Base-by-base conservation (phyloP, 2,113 vertebrate species). In the Cottus gobio region DNA sequence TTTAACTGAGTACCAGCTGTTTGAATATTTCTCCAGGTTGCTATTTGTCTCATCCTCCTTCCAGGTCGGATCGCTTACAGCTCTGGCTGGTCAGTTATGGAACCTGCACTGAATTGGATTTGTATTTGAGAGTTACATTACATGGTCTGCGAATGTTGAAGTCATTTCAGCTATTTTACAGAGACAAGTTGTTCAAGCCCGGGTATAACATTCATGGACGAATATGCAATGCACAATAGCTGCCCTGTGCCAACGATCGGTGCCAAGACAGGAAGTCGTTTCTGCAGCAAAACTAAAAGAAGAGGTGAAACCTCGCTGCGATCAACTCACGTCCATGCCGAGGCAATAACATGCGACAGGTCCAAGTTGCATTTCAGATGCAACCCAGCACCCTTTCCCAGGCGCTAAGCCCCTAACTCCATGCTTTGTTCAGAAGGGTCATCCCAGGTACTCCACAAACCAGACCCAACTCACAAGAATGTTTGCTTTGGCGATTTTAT, bases 1-100 rank as follows among this genome's bases (percentile, higher is more conserved):
- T 72, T 69, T 72, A 74, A 54, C 60, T 26, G 63, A 66, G 54
- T 79, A 85, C 66, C 76, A 83, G 84, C 77, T 77, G 89, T 83
- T 87, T 84, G 63, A 75, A 39, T 79, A 34, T 71, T 77, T 78
- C 61, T 56, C 26, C 44, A 39, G 75, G 62, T 75, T 66, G 60
- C 7, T 71, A 4, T 75, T 80, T 79, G 62, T 79, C 58, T 85
- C 80, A 36, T 67, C 42, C 50, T 77, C 26, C 67, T 70, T 63
- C 4, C n/a, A 63, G 39, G 56, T 80, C 61, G 18, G 80, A 83
- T 87, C 78, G n/a, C 31, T 80, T 82, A 85, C 87, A 74, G 66
- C 67, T 56, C 79, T 79, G 85, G 16, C 73, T 24, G 70, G 12
- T 74, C 70, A n/a, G 20, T 82, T 73, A 83, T 46, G 42, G 5